Conservation (phyloP, 2,113 vertebrate species). For the Peromyscus maniculatus region DNA sequence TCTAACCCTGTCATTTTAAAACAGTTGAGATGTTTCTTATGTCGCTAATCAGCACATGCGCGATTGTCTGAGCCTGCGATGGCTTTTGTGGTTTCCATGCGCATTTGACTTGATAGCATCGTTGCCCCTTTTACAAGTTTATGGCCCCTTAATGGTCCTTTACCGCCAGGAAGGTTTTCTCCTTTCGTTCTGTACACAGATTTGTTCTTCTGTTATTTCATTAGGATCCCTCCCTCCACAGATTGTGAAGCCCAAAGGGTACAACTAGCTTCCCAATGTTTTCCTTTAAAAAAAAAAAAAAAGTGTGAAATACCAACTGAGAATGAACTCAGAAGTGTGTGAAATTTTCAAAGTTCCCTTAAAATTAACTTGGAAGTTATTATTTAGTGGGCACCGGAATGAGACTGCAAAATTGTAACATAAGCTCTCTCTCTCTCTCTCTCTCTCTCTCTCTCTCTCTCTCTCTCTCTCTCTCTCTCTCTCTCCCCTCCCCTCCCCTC, state of each 20-base stretch:
- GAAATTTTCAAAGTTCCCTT: background rate
- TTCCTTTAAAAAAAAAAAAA: background rate
- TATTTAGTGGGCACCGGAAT: constrained; percentile 22
- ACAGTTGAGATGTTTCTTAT: background rate
- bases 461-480: background rate
- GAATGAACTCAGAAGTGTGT: background rate
- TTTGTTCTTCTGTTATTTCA: background rate
- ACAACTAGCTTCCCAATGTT: background rate
- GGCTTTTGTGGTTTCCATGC: background rate
- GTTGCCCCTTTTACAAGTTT: background rate
- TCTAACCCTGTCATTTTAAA: constrained; percentile 9
- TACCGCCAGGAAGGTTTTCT: background rate
- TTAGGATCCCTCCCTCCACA: background rate
- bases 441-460: background rate
- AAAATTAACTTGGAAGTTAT: background rate
- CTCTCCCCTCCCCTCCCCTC: background rate
- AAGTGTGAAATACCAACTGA: background rate
- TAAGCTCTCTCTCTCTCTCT: background rate
- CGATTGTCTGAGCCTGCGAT: background rate
- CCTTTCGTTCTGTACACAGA: background rate
- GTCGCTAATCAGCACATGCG: background rate
- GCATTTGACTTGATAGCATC: background rate
- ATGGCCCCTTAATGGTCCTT: background rate
- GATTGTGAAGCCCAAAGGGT: background rate
- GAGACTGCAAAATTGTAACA: background rate